Conservation (phyloP, 2,797 vertebrate genomes). For the Microchirus variegatus region DNA sequence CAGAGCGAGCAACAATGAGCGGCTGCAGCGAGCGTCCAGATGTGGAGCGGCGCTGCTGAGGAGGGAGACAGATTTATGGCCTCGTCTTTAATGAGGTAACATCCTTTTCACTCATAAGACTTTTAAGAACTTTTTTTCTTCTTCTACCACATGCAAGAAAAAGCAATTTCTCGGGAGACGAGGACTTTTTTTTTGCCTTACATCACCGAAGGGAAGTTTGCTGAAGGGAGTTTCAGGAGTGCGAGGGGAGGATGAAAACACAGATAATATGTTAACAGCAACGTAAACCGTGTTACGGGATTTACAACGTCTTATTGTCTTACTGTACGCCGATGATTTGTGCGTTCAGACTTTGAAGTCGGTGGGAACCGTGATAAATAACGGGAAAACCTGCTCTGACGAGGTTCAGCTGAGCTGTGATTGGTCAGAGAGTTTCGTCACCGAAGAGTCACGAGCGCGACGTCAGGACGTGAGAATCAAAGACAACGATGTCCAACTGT, state of each 20-base stretch:
- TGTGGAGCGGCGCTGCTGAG: constrained; percentile 76
- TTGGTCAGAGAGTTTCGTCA: too few relatives aligned
- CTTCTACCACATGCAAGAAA: constrained; percentile 70
- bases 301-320: constrained; percentile 14
- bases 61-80: constrained; percentile 79
- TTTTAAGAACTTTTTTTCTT: constrained; percentile 68
- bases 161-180: constrained; percentile 49
- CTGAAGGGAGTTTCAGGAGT: constrained; percentile 38
- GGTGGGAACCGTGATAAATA: neutral
- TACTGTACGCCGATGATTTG: constrained; percentile 29
- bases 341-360: neutral
- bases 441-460: too few relatives aligned
- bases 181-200: constrained; percentile 16
- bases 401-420: too few relatives aligned
- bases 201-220: constrained; percentile 12
- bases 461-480: too few relatives aligned
- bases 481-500: too few relatives aligned
- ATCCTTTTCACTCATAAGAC: constrained; percentile 82
- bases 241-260: constrained; percentile 44
- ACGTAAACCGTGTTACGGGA: constrained; percentile 29
- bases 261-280: constrained; percentile 23
- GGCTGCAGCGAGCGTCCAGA: constrained; percentile 72
- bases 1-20: constrained; percentile 62
- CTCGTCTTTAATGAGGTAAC: constrained; percentile 83
- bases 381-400: neutral